Evolutionary conservation across 2,113 vertebrate species (phyloP), one percentile per base, ranked within the genome.

Genomic region (Thunnus maccoyii): DNA sequence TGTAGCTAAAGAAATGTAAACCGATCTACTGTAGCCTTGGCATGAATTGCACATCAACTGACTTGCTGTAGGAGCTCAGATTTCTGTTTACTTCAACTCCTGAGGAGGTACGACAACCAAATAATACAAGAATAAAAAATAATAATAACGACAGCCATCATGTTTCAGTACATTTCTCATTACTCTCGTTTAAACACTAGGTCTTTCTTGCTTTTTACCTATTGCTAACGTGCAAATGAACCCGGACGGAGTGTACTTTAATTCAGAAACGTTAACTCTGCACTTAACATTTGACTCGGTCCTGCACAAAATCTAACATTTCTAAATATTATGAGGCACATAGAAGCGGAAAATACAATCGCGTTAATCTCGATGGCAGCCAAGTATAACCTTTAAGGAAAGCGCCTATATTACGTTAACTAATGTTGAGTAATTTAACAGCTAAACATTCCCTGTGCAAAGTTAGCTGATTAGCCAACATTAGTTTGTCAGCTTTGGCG

Each of bases 41-140:
- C 90, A 77, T 83, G 66, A 82, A 75, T 63, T 79, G 67, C 80
- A 88, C 86, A 83, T 91, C 91, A 90, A 88, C 88, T 89, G 88
- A 89, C 87, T 78, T 57, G 80, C 52, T 48, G 65, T 58, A 20
- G 72, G 61, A 83, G 91, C 86, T 93, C 91, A 73, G 76, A 88
- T 93, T 90, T 90, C 93, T 93, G 92, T 93, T 94, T 90, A 92
- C 93, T 91, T 90, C 89, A 88, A 79, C 81, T 83, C 68, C 68
- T 46, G 61, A 76, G 22, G 70, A 68, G 68, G 30, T 32, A 72
- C 22, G 66, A 22, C 61, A 0, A 51, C 13, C 32, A 72, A 20
- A 75, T 17, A 71, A 71, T 1, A 30, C 36, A 12, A 73, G 9
- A 48, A n/a, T 9, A 46, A 62, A 18, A 52, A 22, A 30, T 25